Evolutionary conservation across 2,113 vertebrate genomes (phyloP).

Genomic region (Psettodes erumei): DNA sequence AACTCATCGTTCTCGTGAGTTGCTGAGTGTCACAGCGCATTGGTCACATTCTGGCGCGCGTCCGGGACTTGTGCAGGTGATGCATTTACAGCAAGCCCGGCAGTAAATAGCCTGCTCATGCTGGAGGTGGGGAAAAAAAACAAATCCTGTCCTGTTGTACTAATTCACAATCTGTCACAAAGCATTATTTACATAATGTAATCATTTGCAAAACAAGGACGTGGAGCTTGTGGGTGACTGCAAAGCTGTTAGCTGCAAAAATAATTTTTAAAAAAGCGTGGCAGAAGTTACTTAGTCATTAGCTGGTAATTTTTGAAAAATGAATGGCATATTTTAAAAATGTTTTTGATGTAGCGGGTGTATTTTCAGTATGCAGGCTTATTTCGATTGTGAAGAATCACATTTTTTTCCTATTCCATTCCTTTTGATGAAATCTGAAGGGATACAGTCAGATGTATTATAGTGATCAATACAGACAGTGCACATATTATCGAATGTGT

Average conservation of each 20-base stretch:
- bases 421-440: background rate
- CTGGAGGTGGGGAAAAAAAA: slow-evolving; percentile 54
- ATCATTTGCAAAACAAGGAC: slow-evolving; percentile 68
- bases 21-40: background rate
- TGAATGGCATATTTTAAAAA: slow-evolving; percentile 8
- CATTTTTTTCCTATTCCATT: background rate
- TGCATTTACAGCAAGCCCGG: slow-evolving; percentile 36
- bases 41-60: slow-evolving; percentile 22
- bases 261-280: slow-evolving; percentile 45
- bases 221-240: slow-evolving; percentile 41
- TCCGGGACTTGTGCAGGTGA: slow-evolving; percentile 34
- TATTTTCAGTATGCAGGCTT: slow-evolving; percentile 1
- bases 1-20: background rate
- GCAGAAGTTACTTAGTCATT: slow-evolving; percentile 21
- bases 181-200: slow-evolving; percentile 74
- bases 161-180: slow-evolving; percentile 57
- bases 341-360: background rate
- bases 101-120: slow-evolving; percentile 49
- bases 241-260: slow-evolving; percentile 28
- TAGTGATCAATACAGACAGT: background rate
- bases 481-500: background rate
- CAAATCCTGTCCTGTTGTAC: slow-evolving; percentile 64
- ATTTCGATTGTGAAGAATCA: background rate
- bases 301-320: slow-evolving; percentile 19
- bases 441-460: background rate